A percentile compares a stretch with the other conserved stretches of the same genome.
These are phyloP conservation scores for Antheraea assamensis DNA, from an alignment of 2,888 invertebrate genomes.

Conservation along the genomic window DNA sequence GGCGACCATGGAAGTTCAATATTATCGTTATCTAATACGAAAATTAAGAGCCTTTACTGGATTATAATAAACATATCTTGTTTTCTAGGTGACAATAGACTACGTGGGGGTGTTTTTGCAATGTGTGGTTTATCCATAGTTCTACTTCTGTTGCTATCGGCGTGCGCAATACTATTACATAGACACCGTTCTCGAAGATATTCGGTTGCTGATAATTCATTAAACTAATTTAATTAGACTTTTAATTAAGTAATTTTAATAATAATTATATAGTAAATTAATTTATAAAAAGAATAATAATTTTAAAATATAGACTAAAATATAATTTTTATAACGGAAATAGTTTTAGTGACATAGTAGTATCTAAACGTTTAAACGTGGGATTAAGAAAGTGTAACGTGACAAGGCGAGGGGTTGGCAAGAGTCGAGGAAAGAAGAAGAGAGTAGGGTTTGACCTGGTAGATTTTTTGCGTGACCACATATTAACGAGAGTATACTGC, in stretches of 20 bases:
- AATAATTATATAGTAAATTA: neutral
- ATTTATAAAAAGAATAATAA: neutral
- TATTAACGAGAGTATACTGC: too few relatives aligned
- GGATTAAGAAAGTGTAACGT: too few relatives aligned
- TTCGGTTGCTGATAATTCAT: conserved; percentile 46
- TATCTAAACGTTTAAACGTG: too few relatives aligned
- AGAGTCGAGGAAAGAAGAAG: too few relatives aligned
- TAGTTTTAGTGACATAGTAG: too few relatives aligned
- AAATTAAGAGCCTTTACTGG: neutral
- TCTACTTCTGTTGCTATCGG: conserved; percentile 72
- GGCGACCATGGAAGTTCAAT: too few relatives aligned
- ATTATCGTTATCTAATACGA: too few relatives aligned
- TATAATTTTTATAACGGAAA: too few relatives aligned
- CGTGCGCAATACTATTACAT: conserved; percentile 78
- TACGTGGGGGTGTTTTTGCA: conserved; percentile 84
- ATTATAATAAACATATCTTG: conserved; percentile 13
- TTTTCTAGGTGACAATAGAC: conserved; percentile 65
- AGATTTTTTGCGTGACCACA: too few relatives aligned
- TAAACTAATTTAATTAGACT: conserved; percentile 28
- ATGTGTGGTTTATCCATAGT: conserved; percentile 80
- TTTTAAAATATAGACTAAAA: neutral
- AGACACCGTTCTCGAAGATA: conserved; percentile 51
- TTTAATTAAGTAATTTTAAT: neutral
- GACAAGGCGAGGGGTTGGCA: too few relatives aligned
- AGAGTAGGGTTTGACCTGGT: too few relatives aligned